Base-by-base conservation (phyloP, 2,888 invertebrate species). In the Apamea anceps region DNA sequence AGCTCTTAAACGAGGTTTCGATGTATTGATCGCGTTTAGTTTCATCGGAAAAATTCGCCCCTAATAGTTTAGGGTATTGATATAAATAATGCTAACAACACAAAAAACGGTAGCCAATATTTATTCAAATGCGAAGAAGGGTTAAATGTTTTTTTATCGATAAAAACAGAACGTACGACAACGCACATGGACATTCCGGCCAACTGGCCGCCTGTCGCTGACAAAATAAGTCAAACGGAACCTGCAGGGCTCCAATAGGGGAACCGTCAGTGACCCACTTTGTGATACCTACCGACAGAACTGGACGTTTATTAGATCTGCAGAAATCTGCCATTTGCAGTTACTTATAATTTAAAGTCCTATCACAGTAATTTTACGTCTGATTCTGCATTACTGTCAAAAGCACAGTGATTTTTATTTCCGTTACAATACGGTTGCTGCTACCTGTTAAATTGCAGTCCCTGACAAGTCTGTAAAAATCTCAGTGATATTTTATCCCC, bases 141-240 rank as follows among this genome's bases (percentile, higher is more conserved):
- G 84, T 54, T 72, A 62, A n/a, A 21, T 65, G 12, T 37, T 32
- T 66, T 63, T 80, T 85, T 67, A 42, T 72, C 54, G 45, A 72
- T n/a, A 62, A 85, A 85, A 62, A 72, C 66, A 54, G 72, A 62
- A 18, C 8, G 54, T 37, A 62, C 45, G 60, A 72, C 45, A 62
- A 48, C 54, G 45, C 62, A 81, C 85, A 82, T 82, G 85, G 85
- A 67, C 85, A 85, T 82, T 67, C 45, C 81, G 28, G 54, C 81
- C 85, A 82, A 68, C 85, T 85, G 81, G 81, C n/a, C 32, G 66
- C 72, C 67, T 80, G 83, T 28, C 67, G 60, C 63, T 72, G 83
- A 83, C 83, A 63, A 86, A 84, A 86, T 86, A 77, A 82, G 83
- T 86, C 72, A 68, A 77, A 83, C 67, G 86, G 60, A 85, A 83